Evolutionary conservation across 2,797 vertebrate genomes (phyloP).

Genomic region (Pampus argenteus): DNA sequence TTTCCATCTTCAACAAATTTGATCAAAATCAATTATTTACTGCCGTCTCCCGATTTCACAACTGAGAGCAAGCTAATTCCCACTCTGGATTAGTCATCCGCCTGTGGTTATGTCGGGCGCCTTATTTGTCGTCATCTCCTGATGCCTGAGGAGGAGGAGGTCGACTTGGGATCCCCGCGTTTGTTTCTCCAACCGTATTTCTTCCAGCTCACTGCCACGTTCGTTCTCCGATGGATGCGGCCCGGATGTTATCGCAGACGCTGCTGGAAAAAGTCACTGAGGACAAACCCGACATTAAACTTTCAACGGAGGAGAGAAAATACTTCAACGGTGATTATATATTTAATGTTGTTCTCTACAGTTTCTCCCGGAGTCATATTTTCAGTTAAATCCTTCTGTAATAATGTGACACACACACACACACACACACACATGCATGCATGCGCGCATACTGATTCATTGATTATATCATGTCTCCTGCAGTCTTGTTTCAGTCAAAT

Average conservation of each 20-base stretch:
- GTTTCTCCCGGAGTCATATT: slow-evolving; percentile 45
- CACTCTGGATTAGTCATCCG: slow-evolving; percentile 39
- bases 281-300: slow-evolving; percentile 51
- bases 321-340: slow-evolving; percentile 54
- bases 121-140: slow-evolving; percentile 9
- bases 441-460: slow-evolving; percentile 50
- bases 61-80: slow-evolving; percentile 13
- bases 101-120: neutral
- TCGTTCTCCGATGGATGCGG: slow-evolving; percentile 16
- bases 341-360: slow-evolving; percentile 48
- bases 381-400: slow-evolving; percentile 51
- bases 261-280: slow-evolving; percentile 37
- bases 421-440: neutral
- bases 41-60: slow-evolving; percentile 10
- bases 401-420: slow-evolving; percentile 35
- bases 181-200: slow-evolving; percentile 21
- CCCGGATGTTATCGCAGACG: slow-evolving; percentile 41
- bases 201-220: slow-evolving; percentile 9
- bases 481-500: slow-evolving; percentile 73
- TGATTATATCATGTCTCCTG: slow-evolving; percentile 73
- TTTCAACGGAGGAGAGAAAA: slow-evolving; percentile 48
- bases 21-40: slow-evolving; percentile 58
- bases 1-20: slow-evolving; percentile 52
- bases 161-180: slow-evolving; percentile 1
- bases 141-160: slow-evolving; percentile 14